Percentiles rank a stretch among this genome's conserved stretches.
These are phyloP conservation scores for Blastomussa wellsi DNA, from an alignment of 92 coral and sea anemone species.

Conservation along the genomic window DNA sequence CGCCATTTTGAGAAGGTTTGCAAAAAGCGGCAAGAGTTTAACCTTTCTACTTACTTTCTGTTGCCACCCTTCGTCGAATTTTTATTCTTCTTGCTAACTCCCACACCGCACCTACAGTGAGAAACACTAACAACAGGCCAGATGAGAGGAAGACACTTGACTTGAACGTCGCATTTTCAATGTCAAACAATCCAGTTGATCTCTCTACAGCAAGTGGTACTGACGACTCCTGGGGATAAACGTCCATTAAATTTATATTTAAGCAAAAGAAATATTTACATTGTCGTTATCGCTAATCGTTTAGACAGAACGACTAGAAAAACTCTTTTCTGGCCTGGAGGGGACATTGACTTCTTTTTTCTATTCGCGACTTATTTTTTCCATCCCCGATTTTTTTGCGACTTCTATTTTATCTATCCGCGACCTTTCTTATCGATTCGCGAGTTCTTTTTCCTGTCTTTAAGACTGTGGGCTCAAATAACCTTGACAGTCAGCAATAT, in stretches of 20 bases:
- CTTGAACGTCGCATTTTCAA: slow-evolving; percentile 1
- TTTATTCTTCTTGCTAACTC: slow-evolving; percentile 20
- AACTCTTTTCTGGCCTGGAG: no score
- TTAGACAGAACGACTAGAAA: no score
- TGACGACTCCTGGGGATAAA: slow-evolving; percentile 4
- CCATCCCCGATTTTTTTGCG: no score
- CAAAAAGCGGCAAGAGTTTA: background rate
- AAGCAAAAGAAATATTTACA: background rate
- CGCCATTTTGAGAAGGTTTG: background rate
- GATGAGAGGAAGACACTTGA: background rate
- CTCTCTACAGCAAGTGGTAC: slow-evolving; percentile 39
- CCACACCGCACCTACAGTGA: slow-evolving; percentile 19
- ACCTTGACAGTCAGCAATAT: no score
- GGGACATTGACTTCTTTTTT: no score
- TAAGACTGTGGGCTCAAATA: no score
- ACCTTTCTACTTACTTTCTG: slow-evolving; percentile 12
- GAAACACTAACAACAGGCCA: background rate
- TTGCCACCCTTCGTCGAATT: background rate
- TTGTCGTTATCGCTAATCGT: no score
- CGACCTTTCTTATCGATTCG: no score
- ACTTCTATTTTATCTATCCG: no score
- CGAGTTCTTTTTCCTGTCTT: no score
- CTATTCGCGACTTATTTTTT: no score
- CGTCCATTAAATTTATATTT: background rate
- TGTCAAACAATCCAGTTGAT: slow-evolving; percentile 30